Conservation (phyloP, 2,113 vertebrate species). For the Procavia capensis region DNA sequence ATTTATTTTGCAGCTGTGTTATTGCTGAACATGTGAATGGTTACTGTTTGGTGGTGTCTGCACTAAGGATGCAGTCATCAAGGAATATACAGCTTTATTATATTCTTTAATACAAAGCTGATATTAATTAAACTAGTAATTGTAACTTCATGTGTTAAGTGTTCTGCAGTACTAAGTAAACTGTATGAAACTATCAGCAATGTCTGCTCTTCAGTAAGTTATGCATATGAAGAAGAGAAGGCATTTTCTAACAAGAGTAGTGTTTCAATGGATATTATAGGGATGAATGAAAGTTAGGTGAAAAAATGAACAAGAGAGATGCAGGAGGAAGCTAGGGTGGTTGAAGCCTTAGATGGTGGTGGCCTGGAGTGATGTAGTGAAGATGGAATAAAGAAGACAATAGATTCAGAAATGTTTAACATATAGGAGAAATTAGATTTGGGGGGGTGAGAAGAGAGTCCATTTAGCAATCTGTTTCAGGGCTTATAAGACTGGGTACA, state of each 20-base stretch:
- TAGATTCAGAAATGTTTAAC: background rate
- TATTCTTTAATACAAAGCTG: background rate
- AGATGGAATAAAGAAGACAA: background rate
- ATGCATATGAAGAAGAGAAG: background rate
- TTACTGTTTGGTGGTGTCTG: background rate
- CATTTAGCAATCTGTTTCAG: background rate
- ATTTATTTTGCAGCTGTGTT: background rate
- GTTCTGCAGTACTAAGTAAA: background rate
- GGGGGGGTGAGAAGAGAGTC: background rate
- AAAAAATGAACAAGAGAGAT: background rate
- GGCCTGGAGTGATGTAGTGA: background rate
- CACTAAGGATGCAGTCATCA: background rate
- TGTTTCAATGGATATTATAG: background rate
- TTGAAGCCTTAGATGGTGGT: background rate
- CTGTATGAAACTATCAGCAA: background rate
- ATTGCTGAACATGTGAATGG: background rate
- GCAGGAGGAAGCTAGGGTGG: background rate
- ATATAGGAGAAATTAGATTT: background rate
- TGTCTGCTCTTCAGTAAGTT: background rate
- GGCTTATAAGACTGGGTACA: background rate
- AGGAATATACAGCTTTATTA: background rate
- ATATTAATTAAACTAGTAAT: background rate
- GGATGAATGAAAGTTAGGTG: background rate
- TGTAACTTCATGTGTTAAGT: background rate
- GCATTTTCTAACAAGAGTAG: background rate